A percentile compares a stretch with the other conserved stretches of the same genome.
Evolutionary conservation across 2,888 invertebrate genomes (phyloP).

Genomic region (Alitta virens): DNA sequence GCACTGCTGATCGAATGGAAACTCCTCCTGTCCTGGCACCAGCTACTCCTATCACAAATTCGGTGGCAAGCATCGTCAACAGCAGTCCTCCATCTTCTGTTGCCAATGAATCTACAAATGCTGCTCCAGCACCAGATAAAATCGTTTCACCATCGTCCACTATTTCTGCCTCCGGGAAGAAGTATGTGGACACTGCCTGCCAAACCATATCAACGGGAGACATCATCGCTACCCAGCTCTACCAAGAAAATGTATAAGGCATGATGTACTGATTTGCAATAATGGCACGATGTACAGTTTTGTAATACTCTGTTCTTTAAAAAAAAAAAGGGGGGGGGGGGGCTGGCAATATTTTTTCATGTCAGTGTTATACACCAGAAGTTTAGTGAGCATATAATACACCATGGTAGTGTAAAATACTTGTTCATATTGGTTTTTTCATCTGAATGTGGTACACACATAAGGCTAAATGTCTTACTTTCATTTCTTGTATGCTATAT

Average conservation of each 20-base stretch:
- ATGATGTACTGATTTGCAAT: too few relatives aligned
- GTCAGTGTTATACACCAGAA: too few relatives aligned
- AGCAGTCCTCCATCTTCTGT: not conserved
- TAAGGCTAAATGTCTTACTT: too few relatives aligned
- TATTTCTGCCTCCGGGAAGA: constrained; percentile 24
- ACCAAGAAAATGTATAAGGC: constrained; percentile 39
- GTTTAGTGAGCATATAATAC: too few relatives aligned
- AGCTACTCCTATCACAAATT: not conserved
- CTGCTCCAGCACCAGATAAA: not conserved
- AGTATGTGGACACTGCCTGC: constrained; percentile 38
- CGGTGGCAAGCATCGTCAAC: not conserved
- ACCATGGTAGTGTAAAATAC: too few relatives aligned
- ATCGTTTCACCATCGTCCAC: constrained; percentile 3
- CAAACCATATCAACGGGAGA: constrained; percentile 57
- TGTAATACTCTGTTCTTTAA: too few relatives aligned
- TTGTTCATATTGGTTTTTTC: too few relatives aligned
- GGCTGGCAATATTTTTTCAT: too few relatives aligned
- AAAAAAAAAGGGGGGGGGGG: too few relatives aligned
- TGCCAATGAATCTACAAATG: not conserved
- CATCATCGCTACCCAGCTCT: constrained; percentile 55
- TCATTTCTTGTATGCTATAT: too few relatives aligned
- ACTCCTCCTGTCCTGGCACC: not conserved
- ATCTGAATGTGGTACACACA: too few relatives aligned
- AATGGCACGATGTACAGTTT: too few relatives aligned
- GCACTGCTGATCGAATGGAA: not conserved